phyloP scores from a whole-genome alignment of 2,113 vertebrate species.

The Elephantulus edwardii region DNA sequence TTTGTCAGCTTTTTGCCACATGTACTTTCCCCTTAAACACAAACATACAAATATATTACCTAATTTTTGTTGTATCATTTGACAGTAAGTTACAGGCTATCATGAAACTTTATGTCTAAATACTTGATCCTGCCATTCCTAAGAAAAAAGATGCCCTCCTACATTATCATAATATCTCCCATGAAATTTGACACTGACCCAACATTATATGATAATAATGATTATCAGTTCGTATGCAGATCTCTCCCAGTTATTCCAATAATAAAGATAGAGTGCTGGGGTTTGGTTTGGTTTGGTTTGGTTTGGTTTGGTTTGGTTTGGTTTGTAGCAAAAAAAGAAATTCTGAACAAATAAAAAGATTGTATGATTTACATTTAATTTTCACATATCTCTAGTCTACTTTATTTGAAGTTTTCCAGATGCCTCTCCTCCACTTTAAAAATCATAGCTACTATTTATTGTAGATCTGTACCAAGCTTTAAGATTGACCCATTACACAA shows the following conservation, averaged over 20 bases:
- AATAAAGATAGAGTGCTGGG: background rate
- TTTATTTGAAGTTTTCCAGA: background rate
- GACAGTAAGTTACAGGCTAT: background rate
- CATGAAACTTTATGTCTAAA: background rate
- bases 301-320: background rate
- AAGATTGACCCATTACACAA: background rate
- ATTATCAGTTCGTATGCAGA: background rate
- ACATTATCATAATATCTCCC: background rate
- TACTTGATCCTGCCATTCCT: background rate
- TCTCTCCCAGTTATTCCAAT: background rate
- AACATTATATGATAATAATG: background rate
- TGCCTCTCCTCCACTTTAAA: background rate
- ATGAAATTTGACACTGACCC: background rate
- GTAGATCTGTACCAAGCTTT: background rate
- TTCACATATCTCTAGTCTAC: background rate
- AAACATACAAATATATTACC: background rate
- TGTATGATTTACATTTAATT: conserved; percentile 20
- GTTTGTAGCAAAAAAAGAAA: background rate
- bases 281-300: background rate
- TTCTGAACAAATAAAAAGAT: background rate
- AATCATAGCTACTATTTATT: background rate
- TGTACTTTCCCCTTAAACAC: background rate
- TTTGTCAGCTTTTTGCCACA: background rate
- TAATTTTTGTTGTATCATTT: background rate
- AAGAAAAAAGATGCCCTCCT: background rate